Evolutionary conservation across 2,113 vertebrate species (phyloP).

Genomic region (Deroptyus accipitrinus): DNA sequence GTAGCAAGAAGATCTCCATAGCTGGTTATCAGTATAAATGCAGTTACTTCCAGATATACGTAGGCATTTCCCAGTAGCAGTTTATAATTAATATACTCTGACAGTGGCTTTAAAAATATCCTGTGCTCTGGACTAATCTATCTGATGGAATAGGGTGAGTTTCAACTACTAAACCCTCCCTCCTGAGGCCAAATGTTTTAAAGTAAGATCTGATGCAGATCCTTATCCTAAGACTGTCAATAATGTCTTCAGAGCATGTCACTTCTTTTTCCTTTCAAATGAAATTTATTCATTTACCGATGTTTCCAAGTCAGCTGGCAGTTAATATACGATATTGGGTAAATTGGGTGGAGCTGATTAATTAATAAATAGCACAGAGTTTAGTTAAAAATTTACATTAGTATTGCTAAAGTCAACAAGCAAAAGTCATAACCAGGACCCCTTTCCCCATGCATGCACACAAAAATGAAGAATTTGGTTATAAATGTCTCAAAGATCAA

Average conservation of each 20-base stretch:
- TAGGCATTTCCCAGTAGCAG: background rate
- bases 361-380: background rate
- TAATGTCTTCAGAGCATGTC: background rate
- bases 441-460: background rate
- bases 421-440: background rate
- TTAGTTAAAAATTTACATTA: background rate
- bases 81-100: background rate
- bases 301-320: background rate
- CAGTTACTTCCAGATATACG: background rate
- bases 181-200: constrained; percentile 52
- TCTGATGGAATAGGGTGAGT: constrained; percentile 38
- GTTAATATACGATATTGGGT: background rate
- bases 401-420: background rate
- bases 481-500: background rate
- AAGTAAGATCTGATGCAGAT: constrained; percentile 44
- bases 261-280: constrained; percentile 28
- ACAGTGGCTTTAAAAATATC: background rate
- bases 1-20: background rate
- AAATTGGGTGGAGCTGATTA: background rate
- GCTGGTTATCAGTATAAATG: background rate
- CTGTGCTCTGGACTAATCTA: constrained; percentile 2
- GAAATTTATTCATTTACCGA: constrained; percentile 28
- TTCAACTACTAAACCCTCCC: constrained; percentile 40
- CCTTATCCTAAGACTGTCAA: constrained; percentile 30
- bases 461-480: background rate